These are phyloP conservation scores for Myzus persicae DNA, from an alignment of 1,140 invertebrate species.

Conservation along the genomic window DNA sequence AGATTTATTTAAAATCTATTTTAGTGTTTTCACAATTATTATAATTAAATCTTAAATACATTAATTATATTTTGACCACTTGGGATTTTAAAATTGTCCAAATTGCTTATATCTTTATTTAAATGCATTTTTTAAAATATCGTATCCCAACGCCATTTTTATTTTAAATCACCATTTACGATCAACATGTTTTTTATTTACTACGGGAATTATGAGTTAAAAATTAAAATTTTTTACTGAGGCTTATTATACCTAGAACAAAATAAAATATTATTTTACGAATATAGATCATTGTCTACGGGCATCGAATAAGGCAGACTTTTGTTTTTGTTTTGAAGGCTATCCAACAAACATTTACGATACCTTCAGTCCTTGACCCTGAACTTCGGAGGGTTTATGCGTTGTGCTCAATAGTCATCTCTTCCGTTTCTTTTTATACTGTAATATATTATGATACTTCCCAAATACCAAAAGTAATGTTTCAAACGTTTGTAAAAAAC, in stretches of 20 bases:
- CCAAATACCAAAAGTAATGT: neutral
- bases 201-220: neutral
- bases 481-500: neutral
- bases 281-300: neutral
- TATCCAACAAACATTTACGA: neutral
- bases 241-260: neutral
- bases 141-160: neutral
- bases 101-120: neutral
- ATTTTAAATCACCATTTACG: neutral
- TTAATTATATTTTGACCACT: neutral
- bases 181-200: neutral
- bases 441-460: neutral
- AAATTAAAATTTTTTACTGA: neutral
- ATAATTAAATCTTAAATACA: neutral
- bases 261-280: neutral
- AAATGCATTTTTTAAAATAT: neutral
- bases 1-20: neutral
- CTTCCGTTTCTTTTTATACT: neutral
- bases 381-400: slow-evolving; percentile 27
- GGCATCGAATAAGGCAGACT: neutral
- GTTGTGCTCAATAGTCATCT: neutral
- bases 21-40: neutral
- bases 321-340: neutral
- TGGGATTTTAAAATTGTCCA: neutral
- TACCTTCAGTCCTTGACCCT: slow-evolving; percentile 22